Evolutionary conservation across 2,113 vertebrate species (phyloP), one percentile per base, ranked within the genome.

Genomic region (Gallinago paraguaiae): DNA sequence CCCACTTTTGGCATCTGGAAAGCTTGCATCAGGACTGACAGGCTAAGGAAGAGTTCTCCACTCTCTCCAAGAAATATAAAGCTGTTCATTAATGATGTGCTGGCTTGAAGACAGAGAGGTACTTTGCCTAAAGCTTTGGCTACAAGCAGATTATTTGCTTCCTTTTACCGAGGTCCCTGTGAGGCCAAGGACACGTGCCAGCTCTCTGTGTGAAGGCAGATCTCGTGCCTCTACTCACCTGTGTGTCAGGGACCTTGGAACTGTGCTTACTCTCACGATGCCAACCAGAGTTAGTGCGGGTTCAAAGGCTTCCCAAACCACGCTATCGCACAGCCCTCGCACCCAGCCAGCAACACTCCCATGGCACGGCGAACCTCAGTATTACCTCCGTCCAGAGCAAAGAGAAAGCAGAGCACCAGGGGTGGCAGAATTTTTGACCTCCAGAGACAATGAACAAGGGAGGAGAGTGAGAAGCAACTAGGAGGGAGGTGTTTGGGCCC

Each of bases 251-350:
- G 33, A 86, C 39, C 60, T 56, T 50, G 60, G 31, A 81, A 39
- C 22, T 48, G 9, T 31, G 39, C 65, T 75, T 59, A 15, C 17
- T 65, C 46, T 65, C 68, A 87, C 1, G 2, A 35, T 59, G 30
- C 30, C 70, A 82, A 4, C 16, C 28, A 39, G 16, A 24, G 35
- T 24, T n/a, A 24, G 10, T 28, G 30, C 17, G 28, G 61, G 61
- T 74, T 67, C 80, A 88, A 74, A 91, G 76, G 46, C 65, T 75
- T 72, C 37, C 22, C 31, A 56, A 64, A 30, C 56, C 13, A 4
- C 14, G 18, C 5, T 27, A 27, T n/a, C 1, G 0, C 22, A 35
- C 15, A 24, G 31, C 48, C 31, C 45, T 59, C 0, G 0, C 18
- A 80, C 33, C 27, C 39, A 69, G 43, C 33, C 81, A 77, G 45